A percentile compares a stretch with the other conserved stretches of the same genome.
Conservation (phyloP, 2,888 invertebrate species). For the Sinhomidia bicolor region DNA sequence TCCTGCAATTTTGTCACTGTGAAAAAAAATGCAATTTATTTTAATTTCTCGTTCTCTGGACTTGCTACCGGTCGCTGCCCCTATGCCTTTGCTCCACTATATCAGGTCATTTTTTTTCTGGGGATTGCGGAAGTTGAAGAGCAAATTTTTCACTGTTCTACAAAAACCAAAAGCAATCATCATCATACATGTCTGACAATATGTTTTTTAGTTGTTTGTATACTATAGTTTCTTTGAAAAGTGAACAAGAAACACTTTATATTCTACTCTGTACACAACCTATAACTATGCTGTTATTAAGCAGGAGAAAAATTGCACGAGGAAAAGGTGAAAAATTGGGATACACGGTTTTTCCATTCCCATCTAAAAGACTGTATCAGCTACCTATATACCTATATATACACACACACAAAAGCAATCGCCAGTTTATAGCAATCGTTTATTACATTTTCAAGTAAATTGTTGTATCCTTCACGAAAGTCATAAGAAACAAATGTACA, state of each 20-base stretch:
- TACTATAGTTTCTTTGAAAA: too few relatives aligned
- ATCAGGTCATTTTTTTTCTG: background rate
- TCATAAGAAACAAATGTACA: too few relatives aligned
- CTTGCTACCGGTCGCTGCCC: background rate
- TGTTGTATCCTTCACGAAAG: too few relatives aligned
- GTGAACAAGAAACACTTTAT: background rate
- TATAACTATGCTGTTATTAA: slow-evolving; percentile 18
- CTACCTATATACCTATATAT: background rate
- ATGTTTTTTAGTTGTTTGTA: too few relatives aligned
- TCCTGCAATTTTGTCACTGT: background rate
- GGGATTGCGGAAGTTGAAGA: too few relatives aligned
- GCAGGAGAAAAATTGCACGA: background rate
- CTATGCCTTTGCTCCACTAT: background rate
- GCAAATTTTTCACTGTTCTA: too few relatives aligned
- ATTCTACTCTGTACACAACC: background rate
- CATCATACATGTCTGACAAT: too few relatives aligned
- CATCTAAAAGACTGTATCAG: background rate
- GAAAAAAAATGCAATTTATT: slow-evolving; percentile 36
- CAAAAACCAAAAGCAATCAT: too few relatives aligned
- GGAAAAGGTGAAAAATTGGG: slow-evolving; percentile 47
- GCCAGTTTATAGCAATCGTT: background rate
- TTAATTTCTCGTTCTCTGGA: slow-evolving; percentile 10
- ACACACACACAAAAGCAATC: background rate
- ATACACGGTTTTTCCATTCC: slow-evolving; percentile 48
- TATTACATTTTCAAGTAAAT: background rate